A percentile compares a stretch with the other conserved stretches of the same genome.
These are phyloP conservation scores for Rallus limicola DNA, from an alignment of 2,113 vertebrate species.

Conservation along the genomic window DNA sequence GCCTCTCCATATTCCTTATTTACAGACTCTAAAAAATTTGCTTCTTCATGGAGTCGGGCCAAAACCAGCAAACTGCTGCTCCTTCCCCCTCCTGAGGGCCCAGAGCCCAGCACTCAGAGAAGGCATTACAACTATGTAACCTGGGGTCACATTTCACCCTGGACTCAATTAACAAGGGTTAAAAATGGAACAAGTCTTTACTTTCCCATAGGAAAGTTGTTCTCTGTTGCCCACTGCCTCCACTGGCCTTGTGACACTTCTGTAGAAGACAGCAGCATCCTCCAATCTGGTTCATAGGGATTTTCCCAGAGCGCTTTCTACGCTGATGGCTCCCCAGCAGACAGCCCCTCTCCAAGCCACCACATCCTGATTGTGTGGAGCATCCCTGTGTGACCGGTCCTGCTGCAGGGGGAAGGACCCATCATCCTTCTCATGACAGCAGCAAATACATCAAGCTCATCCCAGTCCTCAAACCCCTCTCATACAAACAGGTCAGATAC, in stretches of 20 bases:
- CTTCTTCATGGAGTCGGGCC: slow-evolving; percentile 47
- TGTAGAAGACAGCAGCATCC: slow-evolving; percentile 11
- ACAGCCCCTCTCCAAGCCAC: not conserved
- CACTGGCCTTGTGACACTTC: slow-evolving; percentile 34
- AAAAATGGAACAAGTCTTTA: slow-evolving; percentile 73
- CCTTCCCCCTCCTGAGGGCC: slow-evolving; percentile 38
- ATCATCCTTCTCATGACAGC: not conserved
- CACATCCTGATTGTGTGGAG: not conserved
- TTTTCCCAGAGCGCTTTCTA: not conserved
- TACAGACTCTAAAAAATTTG: not conserved
- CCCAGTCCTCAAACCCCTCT: not conserved
- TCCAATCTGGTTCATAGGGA: not conserved
- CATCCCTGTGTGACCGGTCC: not conserved
- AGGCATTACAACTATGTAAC: slow-evolving; percentile 73
- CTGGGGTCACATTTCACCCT: slow-evolving; percentile 67
- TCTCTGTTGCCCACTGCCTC: not conserved
- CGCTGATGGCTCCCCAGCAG: not conserved
- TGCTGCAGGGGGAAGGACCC: not conserved
- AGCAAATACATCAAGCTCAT: not conserved
- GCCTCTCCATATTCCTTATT: not conserved
- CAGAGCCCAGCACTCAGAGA: slow-evolving; percentile 14
- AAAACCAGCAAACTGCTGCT: slow-evolving; percentile 61
- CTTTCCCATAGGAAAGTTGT: slow-evolving; percentile 77
- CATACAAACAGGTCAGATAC: accelerated
- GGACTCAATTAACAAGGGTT: slow-evolving; percentile 75